Conservation (phyloP, 2,888 invertebrate genomes). For the Tenthredo amoena region DNA sequence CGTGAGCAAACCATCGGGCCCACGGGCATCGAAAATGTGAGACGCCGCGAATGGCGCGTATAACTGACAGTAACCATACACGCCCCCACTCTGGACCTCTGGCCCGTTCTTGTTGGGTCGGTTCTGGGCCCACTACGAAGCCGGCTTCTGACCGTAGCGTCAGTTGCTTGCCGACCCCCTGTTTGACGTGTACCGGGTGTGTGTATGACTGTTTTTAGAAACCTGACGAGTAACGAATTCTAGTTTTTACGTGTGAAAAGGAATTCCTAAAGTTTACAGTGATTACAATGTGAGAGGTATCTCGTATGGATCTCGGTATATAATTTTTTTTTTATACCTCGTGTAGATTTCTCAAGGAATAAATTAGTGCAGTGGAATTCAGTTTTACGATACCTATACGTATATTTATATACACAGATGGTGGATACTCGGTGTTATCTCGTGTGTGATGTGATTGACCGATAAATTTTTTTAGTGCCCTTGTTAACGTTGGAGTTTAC, state of each 20-base stretch:
- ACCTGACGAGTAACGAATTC: not conserved
- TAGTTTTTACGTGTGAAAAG: not conserved
- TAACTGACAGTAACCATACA: conserved; percentile 51
- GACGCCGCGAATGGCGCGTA: conserved; percentile 49
- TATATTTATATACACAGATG: not conserved
- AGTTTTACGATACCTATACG: not conserved
- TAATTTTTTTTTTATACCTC: not conserved
- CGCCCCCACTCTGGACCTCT: conserved; percentile 42
- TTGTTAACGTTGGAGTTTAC: conserved; percentile 52
- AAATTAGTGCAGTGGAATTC: conserved; percentile 11
- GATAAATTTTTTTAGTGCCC: not conserved
- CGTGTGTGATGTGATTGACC: conserved; percentile 10
- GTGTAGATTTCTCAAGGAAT: not conserved
- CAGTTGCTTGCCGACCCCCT: conserved; percentile 44
- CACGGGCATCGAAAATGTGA: conserved; percentile 43
- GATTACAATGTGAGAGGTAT: not conserved
- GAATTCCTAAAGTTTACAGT: not conserved
- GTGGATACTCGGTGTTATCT: conserved; percentile 3
- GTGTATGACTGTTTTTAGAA: not conserved
- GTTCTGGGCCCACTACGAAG: conserved; percentile 41
- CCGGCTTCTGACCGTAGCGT: conserved; percentile 46
- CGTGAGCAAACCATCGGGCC: conserved; percentile 47
- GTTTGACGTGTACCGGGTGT: conserved; percentile 7
- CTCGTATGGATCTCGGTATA: not conserved
- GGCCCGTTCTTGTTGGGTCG: conserved; percentile 35